phyloP scores from a whole-genome alignment of 2,113 vertebrate genomes.

The Indri indri region DNA sequence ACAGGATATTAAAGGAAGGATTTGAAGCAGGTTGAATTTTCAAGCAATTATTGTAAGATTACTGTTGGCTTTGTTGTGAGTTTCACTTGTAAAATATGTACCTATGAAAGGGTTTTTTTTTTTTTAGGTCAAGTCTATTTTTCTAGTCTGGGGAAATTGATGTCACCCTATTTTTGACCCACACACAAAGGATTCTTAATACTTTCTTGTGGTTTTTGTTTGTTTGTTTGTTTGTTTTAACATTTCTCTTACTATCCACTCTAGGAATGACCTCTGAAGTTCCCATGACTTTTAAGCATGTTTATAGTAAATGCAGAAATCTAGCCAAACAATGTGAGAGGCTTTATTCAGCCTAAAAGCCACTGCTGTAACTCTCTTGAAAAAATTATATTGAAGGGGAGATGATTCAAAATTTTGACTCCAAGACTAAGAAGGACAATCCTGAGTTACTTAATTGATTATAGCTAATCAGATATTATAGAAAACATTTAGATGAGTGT shows the following conservation, averaged over 20 bases:
- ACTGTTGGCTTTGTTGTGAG: not conserved
- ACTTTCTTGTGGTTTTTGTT: not conserved
- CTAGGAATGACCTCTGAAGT: not conserved
- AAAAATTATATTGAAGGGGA: not conserved
- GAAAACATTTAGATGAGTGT: not conserved
- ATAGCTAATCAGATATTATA: not conserved
- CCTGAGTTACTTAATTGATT: not conserved
- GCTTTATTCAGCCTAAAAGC: not conserved
- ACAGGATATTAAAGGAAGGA: not conserved
- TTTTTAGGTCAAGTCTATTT: slow-evolving; percentile 13
- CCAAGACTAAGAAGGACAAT: not conserved
- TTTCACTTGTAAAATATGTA: slow-evolving; percentile 13
- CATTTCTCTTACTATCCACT: slow-evolving; percentile 5
- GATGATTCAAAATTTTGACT: slow-evolving; percentile 19
- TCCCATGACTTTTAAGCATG: not conserved
- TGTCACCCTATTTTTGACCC: not conserved
- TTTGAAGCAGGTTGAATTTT: not conserved
- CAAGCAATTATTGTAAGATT: not conserved
- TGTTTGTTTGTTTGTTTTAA: not conserved
- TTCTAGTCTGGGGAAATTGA: not conserved
- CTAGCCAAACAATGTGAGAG: not conserved
- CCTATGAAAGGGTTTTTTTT: not conserved
- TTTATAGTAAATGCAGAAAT: slow-evolving; percentile 12
- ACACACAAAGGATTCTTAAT: not conserved
- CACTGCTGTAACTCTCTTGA: not conserved